Conservation (phyloP, 2,888 invertebrate genomes). For the Epinotia nisella region DNA sequence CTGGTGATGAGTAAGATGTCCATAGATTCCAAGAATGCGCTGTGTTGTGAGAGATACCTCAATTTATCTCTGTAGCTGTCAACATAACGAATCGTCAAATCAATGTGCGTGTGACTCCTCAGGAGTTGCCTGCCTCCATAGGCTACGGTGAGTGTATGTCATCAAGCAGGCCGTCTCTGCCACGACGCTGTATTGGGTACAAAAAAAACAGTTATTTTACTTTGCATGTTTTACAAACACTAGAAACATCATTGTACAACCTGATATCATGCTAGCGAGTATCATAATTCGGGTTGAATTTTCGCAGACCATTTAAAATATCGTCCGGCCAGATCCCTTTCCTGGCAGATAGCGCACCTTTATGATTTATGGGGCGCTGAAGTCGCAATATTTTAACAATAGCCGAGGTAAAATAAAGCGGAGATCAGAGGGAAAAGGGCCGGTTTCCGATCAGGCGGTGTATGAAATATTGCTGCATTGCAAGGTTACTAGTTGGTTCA, state of each 20-base stretch:
- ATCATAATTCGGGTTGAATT: constrained; percentile 16
- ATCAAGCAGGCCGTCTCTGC: no score
- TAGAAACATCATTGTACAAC: not conserved
- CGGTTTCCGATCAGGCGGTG: constrained; percentile 13
- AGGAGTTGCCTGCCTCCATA: no score
- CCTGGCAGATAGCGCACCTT: constrained; percentile 34
- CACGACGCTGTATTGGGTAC: no score
- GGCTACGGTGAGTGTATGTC: no score
- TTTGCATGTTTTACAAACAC: not conserved
- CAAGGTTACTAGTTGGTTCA: not conserved
- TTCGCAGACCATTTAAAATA: constrained; percentile 35
- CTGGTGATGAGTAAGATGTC: no score
- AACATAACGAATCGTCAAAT: no score
- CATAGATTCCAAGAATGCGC: no score
- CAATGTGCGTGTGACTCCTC: no score
- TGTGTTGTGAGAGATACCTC: no score
- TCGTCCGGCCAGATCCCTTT: constrained; percentile 38
- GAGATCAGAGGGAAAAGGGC: constrained; percentile 28
- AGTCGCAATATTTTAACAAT: constrained; percentile 42
- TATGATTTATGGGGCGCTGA: constrained; percentile 42
- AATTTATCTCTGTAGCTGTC: no score
- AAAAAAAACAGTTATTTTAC: no score
- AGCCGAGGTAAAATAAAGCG: constrained; percentile 24
- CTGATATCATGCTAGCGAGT: not conserved
- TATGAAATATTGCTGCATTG: constrained; percentile 15